Evolutionary conservation across 2,797 vertebrate genomes (phyloP), one percentile per base, ranked within the genome.

Genomic region (Babyrousa celebensis): DNA sequence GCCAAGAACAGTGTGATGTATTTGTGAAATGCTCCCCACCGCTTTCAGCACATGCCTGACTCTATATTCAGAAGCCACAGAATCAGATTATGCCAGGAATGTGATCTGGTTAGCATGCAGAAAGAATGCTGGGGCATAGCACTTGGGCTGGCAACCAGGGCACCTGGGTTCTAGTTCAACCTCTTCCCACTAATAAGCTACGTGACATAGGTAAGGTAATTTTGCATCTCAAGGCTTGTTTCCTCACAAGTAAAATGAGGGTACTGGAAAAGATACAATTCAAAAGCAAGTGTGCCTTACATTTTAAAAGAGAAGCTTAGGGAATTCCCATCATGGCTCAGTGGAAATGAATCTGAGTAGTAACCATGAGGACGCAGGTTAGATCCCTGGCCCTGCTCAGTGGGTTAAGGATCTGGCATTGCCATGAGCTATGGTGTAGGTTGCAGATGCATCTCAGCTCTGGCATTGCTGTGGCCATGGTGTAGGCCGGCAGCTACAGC

Each of bases 251-350:
- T 87, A 54, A 93, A 85, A 84, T 56, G 54, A 83, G 3, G 29
- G 8, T 27, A 6, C 60, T 74, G 23, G 40, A 60, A 89, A 83
- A 89, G 0, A 63, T 43, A 88, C 77, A 23, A 84, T 15, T 88
- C 4, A 78, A 79, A 65, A 32, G 4, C 11, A 58, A n/a, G 36
- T 60, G 12, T 56, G 18, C 62, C 84, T 79, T 89, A 63, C 36
- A 65, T 79, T 92, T 89, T 67, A 32, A 75, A 78, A 95, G 18
- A 21, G 18, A 78, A 67, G 27, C 18, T 88, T 68, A 15, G 60
- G 43, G 43, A 48, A 9, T 48, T 48, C 43, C 43, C 43, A 9
- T 48, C 43, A 48, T 48, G 43, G 9, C 43, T 48, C 43, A 48
- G 43, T 48, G 43, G 43, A 48, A 48, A 48, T 48, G 43, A 48